Conservation (phyloP, 2,888 invertebrate genomes). For the Coelogynopora nodosa region DNA sequence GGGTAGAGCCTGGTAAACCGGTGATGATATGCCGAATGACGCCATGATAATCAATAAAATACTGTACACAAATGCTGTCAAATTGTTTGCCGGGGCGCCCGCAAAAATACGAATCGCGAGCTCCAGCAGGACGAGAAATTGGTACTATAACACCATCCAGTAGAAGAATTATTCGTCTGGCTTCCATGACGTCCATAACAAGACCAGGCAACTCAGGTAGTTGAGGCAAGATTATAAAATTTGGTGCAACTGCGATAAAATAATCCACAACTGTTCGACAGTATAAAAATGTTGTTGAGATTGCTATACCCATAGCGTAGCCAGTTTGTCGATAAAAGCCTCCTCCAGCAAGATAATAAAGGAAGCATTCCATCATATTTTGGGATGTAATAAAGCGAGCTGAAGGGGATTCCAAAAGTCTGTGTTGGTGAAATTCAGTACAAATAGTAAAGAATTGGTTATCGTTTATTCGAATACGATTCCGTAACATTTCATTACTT, state of each 20-base stretch:
- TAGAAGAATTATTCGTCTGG: not conserved
- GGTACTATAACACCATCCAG: constrained; percentile 23
- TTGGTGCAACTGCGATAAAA: not conserved
- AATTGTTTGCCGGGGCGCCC: not conserved
- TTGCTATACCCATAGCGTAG: not conserved
- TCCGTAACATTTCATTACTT: not conserved
- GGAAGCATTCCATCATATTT: not conserved
- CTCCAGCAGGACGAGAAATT: constrained; percentile 19
- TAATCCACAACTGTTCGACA: not conserved
- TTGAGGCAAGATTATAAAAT: not conserved
- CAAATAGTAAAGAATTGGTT: not conserved
- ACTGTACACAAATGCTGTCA: constrained; percentile 4
- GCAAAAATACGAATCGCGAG: constrained; percentile 20
- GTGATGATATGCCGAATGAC: not conserved
- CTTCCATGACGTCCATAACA: not conserved
- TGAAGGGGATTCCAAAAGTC: not conserved
- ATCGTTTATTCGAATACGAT: not conserved
- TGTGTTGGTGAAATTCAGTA: constrained; percentile 12
- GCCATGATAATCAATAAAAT: constrained; percentile 13
- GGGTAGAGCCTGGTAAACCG: constrained; percentile 18
- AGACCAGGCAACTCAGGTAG: not conserved
- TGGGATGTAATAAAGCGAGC: not conserved
- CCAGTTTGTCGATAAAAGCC: constrained; percentile 27
- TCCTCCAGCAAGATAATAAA: not conserved
- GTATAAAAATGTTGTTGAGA: not conserved